phyloP scores from a whole-genome alignment of 2,113 vertebrate genomes.

The Malaclemys terrapin region DNA sequence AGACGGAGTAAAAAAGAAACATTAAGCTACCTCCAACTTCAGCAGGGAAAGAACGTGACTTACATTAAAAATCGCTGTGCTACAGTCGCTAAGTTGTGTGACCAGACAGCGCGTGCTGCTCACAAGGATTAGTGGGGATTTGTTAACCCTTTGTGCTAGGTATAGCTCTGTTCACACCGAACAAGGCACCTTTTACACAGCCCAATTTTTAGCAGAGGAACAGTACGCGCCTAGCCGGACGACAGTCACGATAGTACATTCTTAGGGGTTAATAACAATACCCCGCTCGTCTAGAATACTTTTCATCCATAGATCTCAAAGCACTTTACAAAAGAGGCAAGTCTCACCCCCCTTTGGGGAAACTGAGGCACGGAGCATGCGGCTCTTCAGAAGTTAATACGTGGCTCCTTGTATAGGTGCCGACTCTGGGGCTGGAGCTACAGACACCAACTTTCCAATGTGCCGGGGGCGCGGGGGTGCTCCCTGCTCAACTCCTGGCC shows the following conservation, averaged over 20 bases:
- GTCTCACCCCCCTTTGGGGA: not conserved
- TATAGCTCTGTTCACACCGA: not conserved
- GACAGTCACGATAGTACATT: not conserved
- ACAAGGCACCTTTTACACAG: not conserved
- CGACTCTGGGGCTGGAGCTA: no score
- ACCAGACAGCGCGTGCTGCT: not conserved
- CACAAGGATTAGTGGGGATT: not conserved
- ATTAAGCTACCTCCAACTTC: not conserved
- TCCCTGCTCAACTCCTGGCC: no score
- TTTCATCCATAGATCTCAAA: not conserved
- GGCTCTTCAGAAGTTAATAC: no score
- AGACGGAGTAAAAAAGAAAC: not conserved
- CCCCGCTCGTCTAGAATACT: not conserved
- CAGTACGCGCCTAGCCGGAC: not conserved
- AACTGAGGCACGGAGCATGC: not conserved
- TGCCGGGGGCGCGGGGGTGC: no score
- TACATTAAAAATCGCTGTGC: not conserved
- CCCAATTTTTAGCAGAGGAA: not conserved
- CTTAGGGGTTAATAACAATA: not conserved
- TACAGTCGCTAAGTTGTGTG: not conserved
- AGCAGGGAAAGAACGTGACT: not conserved
- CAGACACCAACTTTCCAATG: no score
- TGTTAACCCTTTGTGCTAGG: not conserved
- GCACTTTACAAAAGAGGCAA: not conserved
- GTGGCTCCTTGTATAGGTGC: no score